Base-by-base conservation (phyloP, 1,140 invertebrate species). In the Drosophila nigrodunni region DNA sequence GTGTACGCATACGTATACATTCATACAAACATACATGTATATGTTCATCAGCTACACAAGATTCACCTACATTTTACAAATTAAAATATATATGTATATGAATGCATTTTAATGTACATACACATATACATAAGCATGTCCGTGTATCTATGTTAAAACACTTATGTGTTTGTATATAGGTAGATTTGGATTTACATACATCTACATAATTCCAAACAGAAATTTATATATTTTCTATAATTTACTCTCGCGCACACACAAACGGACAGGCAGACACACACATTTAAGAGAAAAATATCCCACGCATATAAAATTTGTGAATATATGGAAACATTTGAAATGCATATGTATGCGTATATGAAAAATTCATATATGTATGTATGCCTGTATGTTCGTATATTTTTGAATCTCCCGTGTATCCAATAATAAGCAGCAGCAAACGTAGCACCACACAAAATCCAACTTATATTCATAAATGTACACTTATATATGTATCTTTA, bases 11-110 rank as follows among this genome's bases (percentile, higher is more conserved):
- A 8, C 10, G 46, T 25, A 57, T 18, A 47, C 39, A 34, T 43
- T 43, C 35, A 30, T 60, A 39, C 69, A 15, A 9, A 54, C 57
- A n/a, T 57, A 18, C 25, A 18, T 55, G 54, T 55, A 62, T n/a
- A 46, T 10, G 64, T 70, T 41, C 34, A 35, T 50, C 57, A 10
- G 25, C 25, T 30, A 30, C 25, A 30, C 25, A 30, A 30, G 25
- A 2, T 30, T 30, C 25, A 30, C 25, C 25, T 30, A 30, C 25
- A 30, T 30, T 30, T 30, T 5, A 30, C 4, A 30, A 30, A 30
- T 30, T 30, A 30, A 57, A 21, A 47, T 49, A 34, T 43, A 54
- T 44, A 34, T 11, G 10, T 35, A 61, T 8, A 30, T 47, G 25
- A 21, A 43, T 50, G 47, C 18, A 25, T 64, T 21, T 47, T 47